Conservation (phyloP, 2,113 vertebrate genomes). For the Onychostoma macrolepis region DNA sequence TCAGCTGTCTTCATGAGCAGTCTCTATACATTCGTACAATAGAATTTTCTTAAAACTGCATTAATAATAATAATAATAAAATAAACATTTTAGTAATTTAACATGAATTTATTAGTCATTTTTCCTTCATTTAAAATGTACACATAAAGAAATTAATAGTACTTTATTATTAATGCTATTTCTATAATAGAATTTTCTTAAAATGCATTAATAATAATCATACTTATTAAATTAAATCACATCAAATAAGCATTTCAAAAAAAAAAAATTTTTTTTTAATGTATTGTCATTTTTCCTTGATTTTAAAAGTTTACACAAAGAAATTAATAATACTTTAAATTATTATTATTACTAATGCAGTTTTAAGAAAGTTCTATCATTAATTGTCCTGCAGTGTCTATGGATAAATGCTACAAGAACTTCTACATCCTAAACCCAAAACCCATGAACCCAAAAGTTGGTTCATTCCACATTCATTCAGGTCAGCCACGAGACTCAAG, state of each 20-base stretch:
- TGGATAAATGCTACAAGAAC: background rate
- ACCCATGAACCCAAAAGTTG: background rate
- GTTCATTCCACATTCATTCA: conserved; percentile 6
- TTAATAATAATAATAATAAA: background rate
- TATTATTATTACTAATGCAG: background rate
- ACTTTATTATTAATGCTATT: background rate
- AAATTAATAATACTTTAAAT: background rate
- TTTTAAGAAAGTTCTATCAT: background rate
- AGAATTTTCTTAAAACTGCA: background rate
- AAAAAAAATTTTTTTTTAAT: too few relatives aligned
- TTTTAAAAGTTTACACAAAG: background rate
- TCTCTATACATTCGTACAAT: background rate
- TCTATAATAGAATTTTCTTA: too few relatives aligned
- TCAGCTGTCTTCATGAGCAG: background rate
- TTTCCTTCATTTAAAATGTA: background rate
- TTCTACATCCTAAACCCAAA: background rate
- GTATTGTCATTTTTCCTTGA: background rate
- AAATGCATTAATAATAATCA: too few relatives aligned
- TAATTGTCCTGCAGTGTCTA: background rate
- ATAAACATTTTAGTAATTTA: background rate
- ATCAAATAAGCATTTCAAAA: too few relatives aligned
- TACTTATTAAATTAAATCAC: too few relatives aligned
- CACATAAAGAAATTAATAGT: background rate
- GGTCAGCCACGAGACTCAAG: background rate
- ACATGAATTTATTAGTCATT: background rate